Evolutionary conservation across 2,113 vertebrate genomes (phyloP), one percentile per base, ranked within the genome.

Genomic region (Takifugu flavidus): DNA sequence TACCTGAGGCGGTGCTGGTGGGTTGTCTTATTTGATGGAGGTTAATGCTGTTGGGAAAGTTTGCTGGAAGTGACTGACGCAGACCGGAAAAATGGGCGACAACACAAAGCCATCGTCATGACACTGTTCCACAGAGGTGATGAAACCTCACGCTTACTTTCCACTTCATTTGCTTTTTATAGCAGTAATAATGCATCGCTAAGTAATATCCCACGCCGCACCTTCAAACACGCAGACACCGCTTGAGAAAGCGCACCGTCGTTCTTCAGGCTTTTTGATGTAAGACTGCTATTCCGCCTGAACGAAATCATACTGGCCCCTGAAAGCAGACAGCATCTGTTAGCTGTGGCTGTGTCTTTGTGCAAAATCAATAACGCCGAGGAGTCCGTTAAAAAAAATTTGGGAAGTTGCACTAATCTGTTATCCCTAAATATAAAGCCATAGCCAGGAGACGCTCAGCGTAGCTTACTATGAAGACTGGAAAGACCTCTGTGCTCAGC

Each of bases 101-200:
- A 42, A 71, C 70, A 69, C 49, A 46, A 66, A 88, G 75, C 75
- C 75, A 70, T 82, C 65, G 52, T 76, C 65, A 54, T 34, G 0
- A 74, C 75, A 62, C 72, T 65, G 75, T 65, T 46, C 51, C 53
- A 45, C 65, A 69, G 72, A 78, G 81, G 77, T 72, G 72, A 68
- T 4, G 63, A 70, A 63, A 65, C 75, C 80, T 77, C 62, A 6
- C 11, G 43, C 62, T 81, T 62, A 57, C 72, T 56, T 65, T 80
- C 70, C 63, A 66, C 65, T 77, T 79, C 64, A 61, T 84, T 86
- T 74, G 68, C 70, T 77, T 81, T 79, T 70, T 53, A 68, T 64
- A 67, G 64, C 46, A 20, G 64, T 72, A 72, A 67, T 58, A 79
- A 69, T 63, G 53, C 50, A 27, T 84, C 67, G 56, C 69, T 59